Base-by-base conservation (phyloP, 2,113 vertebrate genomes). In the Psephotus haematonotus region DNA sequence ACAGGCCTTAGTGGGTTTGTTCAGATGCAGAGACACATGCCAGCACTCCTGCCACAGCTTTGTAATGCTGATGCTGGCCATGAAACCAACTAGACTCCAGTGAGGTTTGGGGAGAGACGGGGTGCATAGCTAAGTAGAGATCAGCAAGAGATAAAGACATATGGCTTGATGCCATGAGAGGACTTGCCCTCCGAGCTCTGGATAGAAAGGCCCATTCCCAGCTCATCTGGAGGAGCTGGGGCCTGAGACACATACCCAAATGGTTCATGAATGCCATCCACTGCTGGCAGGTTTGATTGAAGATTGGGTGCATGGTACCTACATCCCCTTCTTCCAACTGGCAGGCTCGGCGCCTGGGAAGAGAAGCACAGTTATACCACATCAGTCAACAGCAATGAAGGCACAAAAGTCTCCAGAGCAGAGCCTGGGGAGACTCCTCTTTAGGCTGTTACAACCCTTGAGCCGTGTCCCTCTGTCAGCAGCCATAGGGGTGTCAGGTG, bases 261-360 rank as follows among this genome's bases (percentile, higher is more conserved):
- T 96, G 97, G 82, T 97, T 98, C 99, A 99, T 99, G 92, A 99
- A 99, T 29, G 97, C 97, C 87, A 99, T 98, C 99, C 98, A 99
- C 4, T 97, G 97, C 96, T 98, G 98, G 91, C 97, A 99, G 80
- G 97, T 98, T 60, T 96, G 92, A 92, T 90, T 99, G 97, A 98
- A 99, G 70, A 99, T 39, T 0, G 98, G 98, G 80, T 99, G 99
- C 71, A 99, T 92, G 28, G 97, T 97, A 29, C 99, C 99, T 2
- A 87, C 86, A 28, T 99, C 99, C 5, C 99, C 99, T 91, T 99
- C 99, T 93, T 99, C 99, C 83, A 99, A 79, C 94, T 99, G 99
- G 69, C 97, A 97, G 53, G 98, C 93, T 82, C 98, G 98, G 88
- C 98, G 99, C 94, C 99, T 99, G 86, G 52, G 57, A 95, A 93